Percentiles rank a stretch among this genome's conserved stretches.
These are phyloP conservation scores for Ormyrus labotus DNA, from an alignment of 2,888 invertebrate species.

Conservation along the genomic window DNA sequence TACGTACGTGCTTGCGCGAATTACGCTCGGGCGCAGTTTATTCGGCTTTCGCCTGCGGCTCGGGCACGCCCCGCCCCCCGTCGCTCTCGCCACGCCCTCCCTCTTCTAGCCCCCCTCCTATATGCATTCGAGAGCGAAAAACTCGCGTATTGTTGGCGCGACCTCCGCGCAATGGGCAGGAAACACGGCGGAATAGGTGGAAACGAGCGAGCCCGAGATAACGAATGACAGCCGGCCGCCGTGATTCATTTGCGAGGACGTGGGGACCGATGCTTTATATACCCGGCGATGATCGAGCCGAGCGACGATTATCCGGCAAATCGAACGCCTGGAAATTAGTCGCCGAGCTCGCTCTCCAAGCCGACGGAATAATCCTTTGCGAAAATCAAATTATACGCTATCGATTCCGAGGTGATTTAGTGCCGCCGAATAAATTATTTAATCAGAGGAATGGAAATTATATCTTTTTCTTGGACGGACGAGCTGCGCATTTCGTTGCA, in stretches of 20 bases:
- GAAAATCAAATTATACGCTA: no score
- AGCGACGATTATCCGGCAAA: no score
- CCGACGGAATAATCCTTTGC: no score
- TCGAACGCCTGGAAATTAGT: no score
- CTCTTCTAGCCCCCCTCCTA: slow-evolving; percentile 39
- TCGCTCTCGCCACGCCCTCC: slow-evolving; percentile 49
- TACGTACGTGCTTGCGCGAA: slow-evolving; percentile 9
- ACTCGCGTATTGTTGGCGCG: slow-evolving; percentile 22
- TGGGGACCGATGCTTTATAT: background rate
- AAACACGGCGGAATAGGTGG: background rate
- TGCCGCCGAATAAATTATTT: no score
- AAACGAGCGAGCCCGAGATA: background rate
- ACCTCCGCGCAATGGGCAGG: slow-evolving; percentile 14
- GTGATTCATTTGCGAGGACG: slow-evolving; percentile 21
- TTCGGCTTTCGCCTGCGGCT: slow-evolving; percentile 12
- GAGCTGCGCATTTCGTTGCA: no score
- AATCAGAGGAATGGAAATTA: no score
- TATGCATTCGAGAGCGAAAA: slow-evolving; percentile 38
- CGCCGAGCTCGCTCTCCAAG: no score
- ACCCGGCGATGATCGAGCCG: no score
- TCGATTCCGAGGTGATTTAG: no score
- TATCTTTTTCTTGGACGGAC: no score
- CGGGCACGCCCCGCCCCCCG: slow-evolving; percentile 47
- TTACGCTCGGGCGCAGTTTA: slow-evolving; percentile 19
- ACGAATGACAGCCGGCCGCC: slow-evolving; percentile 15